Conservation (phyloP, 2,797 vertebrate species). For the Microcaecilia unicolor region DNA sequence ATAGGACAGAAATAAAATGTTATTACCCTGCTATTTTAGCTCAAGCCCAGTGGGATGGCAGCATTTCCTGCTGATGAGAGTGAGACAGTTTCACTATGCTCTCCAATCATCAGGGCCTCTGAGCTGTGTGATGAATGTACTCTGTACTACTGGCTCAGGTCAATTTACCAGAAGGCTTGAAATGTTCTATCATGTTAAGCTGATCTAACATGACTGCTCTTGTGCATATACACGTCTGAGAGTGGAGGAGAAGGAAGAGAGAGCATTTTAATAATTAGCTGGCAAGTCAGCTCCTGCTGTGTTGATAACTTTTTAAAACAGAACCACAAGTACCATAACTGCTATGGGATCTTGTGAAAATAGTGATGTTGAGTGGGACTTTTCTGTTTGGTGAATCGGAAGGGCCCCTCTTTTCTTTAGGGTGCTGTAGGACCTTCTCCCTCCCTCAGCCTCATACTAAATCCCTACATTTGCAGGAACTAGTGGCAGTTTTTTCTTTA, state of each 20-base stretch:
- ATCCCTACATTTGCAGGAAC: no score
- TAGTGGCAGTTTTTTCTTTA: no score
- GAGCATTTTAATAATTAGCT: slow-evolving; percentile 21
- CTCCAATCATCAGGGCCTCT: not conserved
- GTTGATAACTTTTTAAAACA: no score
- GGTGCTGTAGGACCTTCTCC: no score
- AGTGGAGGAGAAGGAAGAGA: not conserved
- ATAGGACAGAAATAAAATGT: slow-evolving; percentile 21
- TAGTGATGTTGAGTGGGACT: no score
- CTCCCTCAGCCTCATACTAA: no score
- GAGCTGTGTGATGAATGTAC: not conserved
- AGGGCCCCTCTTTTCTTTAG: no score
- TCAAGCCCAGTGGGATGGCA: not conserved
- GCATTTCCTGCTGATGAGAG: not conserved
- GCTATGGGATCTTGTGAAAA: no score
- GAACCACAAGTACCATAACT: no score
- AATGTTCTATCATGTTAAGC: slow-evolving; percentile 9
- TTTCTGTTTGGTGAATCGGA: no score
- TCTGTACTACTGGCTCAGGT: slow-evolving; percentile 1
- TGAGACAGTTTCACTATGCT: no score
- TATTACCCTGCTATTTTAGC: slow-evolving; percentile 13
- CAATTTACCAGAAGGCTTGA: not conserved
- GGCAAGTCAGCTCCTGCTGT: slow-evolving; percentile 25
- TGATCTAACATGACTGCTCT: slow-evolving; percentile 6
- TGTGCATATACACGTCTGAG: no score